Base-by-base conservation (phyloP, 2,113 vertebrate species). In the Calidris pugnax region DNA sequence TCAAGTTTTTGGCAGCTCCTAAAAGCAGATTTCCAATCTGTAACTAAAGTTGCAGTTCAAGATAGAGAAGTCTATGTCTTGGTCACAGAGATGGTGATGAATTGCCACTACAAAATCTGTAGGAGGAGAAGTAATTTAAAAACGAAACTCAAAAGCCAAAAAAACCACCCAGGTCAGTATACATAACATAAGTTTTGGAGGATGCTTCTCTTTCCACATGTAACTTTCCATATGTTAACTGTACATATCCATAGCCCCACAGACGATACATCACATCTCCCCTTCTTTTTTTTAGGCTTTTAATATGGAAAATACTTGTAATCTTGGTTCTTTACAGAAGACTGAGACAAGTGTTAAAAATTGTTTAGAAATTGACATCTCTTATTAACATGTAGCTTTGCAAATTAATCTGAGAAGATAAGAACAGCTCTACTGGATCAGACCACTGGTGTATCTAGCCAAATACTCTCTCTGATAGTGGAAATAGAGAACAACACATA, bases 1-100 rank as follows among this genome's bases (percentile, higher is more conserved):
- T 17, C 19, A 91, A 71, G 30, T 56, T 87, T 90, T 87, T 95
- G 51, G 41, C 69, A 91, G 48, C 21, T 95, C 45, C 51, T 95
- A 62, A 84, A 88, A 77, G 6, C 37, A 90, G 41, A 95, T 81
- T 86, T 83, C 37, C 8, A 89, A 77, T 63, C 50, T 86, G 72
- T 80, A 86, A 79, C 24, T 80, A 2, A 92, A 95, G 28, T 33
- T 78, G n/a, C 22, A 50, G 41, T 55, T 88, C 50, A 72, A 33
- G 73, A 80, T 20, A 66, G 64, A 77, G 45, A 90, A 89, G 28
- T 43, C 63, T 91, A 14, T 79, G 56, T 71, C 37, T 71, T 90
- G 26, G 47, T 95, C 73, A 74, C 33, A 87, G 56, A 82, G 28
- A 60, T 35, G 43, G 33, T 47, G 14, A 91, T 47, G 45, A 75